These are phyloP conservation scores for Geotrypetes seraphini DNA, from an alignment of 2,797 vertebrate genomes.

Conservation along the genomic window DNA sequence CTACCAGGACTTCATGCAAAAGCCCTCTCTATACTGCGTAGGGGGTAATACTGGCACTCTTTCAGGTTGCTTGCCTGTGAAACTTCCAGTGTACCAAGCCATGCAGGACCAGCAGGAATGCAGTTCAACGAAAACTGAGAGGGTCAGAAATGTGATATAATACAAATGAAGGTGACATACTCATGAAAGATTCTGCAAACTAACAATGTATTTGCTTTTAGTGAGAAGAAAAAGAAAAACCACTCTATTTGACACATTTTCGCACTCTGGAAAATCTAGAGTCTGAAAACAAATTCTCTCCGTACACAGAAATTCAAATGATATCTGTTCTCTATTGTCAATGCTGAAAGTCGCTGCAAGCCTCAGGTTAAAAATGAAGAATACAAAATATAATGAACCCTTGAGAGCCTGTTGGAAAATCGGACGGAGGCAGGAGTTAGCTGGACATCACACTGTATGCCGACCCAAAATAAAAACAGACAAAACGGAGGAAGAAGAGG, in stretches of 20 bases:
- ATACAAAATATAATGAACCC: slow-evolving; percentile 48
- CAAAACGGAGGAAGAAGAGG: slow-evolving; percentile 54
- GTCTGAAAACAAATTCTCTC: slow-evolving; percentile 30
- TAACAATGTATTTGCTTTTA: slow-evolving; percentile 11
- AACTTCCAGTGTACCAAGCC: slow-evolving; percentile 51
- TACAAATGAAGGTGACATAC: too few relatives aligned
- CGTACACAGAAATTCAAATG: slow-evolving; percentile 96
- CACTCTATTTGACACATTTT: slow-evolving; percentile 25
- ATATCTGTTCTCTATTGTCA: slow-evolving; percentile 85
- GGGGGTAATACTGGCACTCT: too few relatives aligned
- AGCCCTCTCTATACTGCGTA: too few relatives aligned
- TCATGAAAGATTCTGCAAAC: too few relatives aligned
- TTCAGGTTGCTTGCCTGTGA: slow-evolving; percentile 1
- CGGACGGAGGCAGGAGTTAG: slow-evolving; percentile 60
- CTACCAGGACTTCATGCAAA: too few relatives aligned
- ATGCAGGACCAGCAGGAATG: slow-evolving; percentile 20
- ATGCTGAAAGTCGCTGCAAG: slow-evolving; percentile 84
- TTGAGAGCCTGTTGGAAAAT: slow-evolving; percentile 44
- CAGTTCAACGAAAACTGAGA: slow-evolving; percentile 31
- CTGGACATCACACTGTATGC: slow-evolving; percentile 70
- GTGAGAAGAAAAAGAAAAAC: slow-evolving; percentile 11
- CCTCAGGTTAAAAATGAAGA: too few relatives aligned
- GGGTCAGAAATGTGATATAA: slow-evolving; percentile 22
- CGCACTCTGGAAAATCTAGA: slow-evolving; percentile 23
- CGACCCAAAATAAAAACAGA: slow-evolving; percentile 40